Evolutionary conservation across 2,797 vertebrate genomes (phyloP).

Genomic region (Strix occidentalis): DNA sequence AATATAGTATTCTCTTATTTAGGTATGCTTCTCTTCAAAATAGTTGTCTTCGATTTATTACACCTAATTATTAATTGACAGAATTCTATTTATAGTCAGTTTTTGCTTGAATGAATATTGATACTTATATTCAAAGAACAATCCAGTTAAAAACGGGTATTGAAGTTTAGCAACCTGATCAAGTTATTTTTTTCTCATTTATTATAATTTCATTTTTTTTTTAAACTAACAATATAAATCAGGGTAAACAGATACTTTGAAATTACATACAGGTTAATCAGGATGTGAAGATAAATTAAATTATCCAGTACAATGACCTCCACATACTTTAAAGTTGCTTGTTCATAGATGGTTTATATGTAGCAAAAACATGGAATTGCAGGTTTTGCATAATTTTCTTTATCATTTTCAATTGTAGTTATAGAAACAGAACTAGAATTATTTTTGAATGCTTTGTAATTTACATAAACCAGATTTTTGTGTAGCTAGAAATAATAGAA

Average conservation of each 20-base stretch:
- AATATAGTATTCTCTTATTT: background rate
- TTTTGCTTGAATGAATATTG: background rate
- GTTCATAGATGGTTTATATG: background rate
- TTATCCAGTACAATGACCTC: background rate
- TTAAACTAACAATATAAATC: background rate
- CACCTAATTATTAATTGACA: background rate
- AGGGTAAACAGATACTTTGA: background rate
- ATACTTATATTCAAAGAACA: constrained; percentile 8
- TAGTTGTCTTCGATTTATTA: background rate
- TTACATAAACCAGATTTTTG: background rate
- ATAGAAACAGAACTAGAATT: background rate
- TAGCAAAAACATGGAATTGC: background rate
- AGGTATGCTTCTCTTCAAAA: background rate
- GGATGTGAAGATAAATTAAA: background rate
- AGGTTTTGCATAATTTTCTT: background rate
- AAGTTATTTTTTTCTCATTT: background rate
- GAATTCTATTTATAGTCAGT: background rate
- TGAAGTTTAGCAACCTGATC: background rate
- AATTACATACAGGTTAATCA: background rate
- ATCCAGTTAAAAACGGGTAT: background rate
- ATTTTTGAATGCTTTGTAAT: background rate
- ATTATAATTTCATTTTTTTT: background rate
- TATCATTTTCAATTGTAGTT: background rate
- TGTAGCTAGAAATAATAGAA: background rate
- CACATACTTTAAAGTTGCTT: background rate